A percentile compares a stretch with the other conserved stretches of the same genome.
Conservation (phyloP, 2,888 invertebrate genomes). For the Napeogenes sylphis region DNA sequence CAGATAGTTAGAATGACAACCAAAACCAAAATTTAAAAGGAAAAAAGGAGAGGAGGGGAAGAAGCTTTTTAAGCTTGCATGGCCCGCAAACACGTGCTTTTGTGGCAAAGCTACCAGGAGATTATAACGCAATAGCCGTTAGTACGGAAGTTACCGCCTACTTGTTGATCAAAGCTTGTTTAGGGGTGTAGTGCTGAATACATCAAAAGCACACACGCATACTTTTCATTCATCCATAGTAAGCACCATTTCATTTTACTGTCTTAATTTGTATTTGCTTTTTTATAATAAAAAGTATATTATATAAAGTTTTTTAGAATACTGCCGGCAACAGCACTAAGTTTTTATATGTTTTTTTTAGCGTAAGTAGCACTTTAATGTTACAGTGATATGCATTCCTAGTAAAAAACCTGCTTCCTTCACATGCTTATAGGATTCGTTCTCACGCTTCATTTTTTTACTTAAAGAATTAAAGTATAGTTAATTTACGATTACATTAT, state of each 20-base stretch:
- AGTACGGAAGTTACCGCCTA: neutral
- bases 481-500: no score
- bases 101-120: slow-evolving; percentile 9
- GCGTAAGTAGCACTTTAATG: neutral
- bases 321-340: no score
- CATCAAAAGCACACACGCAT: neutral
- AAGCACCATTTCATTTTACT: no score
- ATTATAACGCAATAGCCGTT: neutral
- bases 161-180: neutral
- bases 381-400: slow-evolving; percentile 1
- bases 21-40: neutral
- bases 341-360: no score
- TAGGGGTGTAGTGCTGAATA: slow-evolving; percentile 1
- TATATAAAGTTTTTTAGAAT: no score
- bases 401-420: neutral
- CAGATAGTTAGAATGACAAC: neutral
- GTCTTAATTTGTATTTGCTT: neutral
- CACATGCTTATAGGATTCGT: neutral
- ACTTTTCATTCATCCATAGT: neutral
- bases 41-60: neutral
- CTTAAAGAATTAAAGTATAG: no score
- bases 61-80: neutral
- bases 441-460: no score
- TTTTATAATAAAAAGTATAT: no score
- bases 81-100: slow-evolving; percentile 12